phyloP scores from a whole-genome alignment of 2,888 invertebrate genomes.

The Hartigia nigra region DNA sequence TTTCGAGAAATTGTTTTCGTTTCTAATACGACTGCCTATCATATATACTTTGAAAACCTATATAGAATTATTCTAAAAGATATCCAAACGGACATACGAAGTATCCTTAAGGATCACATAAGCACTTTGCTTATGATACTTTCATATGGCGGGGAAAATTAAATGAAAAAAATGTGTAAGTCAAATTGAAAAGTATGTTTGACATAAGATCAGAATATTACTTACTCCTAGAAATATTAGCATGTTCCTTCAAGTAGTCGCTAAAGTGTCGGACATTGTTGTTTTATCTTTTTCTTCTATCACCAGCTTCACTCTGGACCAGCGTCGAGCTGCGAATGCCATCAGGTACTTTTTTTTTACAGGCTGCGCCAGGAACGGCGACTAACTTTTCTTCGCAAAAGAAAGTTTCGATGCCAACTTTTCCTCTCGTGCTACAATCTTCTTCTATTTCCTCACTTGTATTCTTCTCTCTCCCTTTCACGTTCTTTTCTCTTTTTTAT shows the following conservation, averaged over 20 bases:
- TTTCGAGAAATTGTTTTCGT: not conserved
- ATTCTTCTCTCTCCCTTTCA: conserved; percentile 11
- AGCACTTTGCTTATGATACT: not conserved
- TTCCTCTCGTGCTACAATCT: conserved; percentile 25
- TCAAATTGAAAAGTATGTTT: not conserved
- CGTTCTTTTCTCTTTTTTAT: not conserved
- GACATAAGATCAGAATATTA: not conserved
- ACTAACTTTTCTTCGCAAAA: conserved; percentile 49
- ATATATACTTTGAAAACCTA: not conserved
- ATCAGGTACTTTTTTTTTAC: not conserved
- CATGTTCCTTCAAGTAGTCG: not conserved
- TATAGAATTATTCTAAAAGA: not conserved
- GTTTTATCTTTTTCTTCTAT: not conserved
- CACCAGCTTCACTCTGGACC: not conserved
- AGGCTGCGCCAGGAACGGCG: not conserved
- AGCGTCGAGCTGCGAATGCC: not conserved
- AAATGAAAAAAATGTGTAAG: not conserved
- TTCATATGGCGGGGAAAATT: not conserved
- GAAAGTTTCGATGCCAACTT: conserved; percentile 58
- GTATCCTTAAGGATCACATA: not conserved
- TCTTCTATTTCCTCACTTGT: not conserved
- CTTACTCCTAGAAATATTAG: not conserved
- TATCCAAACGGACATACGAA: not conserved
- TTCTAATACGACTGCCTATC: not conserved
- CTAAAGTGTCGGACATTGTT: not conserved